phyloP scores from a whole-genome alignment of 2,888 invertebrate genomes.

The Bellardia pandia region DNA sequence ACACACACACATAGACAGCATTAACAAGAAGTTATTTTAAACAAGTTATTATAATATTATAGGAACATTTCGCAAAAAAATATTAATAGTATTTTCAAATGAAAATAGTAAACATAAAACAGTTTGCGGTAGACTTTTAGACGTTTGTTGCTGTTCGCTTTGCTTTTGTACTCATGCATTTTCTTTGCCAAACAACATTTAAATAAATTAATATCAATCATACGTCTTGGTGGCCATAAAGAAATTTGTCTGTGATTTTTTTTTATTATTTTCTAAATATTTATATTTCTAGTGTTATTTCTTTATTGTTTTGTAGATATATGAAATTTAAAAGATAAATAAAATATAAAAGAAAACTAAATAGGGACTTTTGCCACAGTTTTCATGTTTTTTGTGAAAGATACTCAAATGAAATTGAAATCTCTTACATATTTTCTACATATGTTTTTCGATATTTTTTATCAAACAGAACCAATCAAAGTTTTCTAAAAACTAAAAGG shows the following conservation, averaged over 20 bases:
- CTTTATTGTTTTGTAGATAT: neutral
- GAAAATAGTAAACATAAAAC: conserved; percentile 48
- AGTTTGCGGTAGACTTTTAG: conserved; percentile 50
- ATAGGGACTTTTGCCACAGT: neutral
- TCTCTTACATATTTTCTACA: too few species aligned
- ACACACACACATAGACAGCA: neutral
- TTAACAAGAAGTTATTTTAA: neutral
- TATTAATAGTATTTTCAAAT: conserved; percentile 13
- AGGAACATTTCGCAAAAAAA: neutral
- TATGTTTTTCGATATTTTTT: too few species aligned
- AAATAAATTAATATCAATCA: conserved; percentile 70
- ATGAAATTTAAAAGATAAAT: neutral
- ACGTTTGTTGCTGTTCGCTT: conserved; percentile 14
- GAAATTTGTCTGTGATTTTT: neutral
- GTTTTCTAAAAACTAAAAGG: too few species aligned
- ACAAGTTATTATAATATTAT: neutral
- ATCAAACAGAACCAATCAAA: too few species aligned
- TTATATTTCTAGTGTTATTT: too few species aligned
- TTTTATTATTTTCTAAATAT: neutral
- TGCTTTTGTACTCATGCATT: conserved; percentile 3
- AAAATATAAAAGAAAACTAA: neutral
- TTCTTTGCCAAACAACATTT: conserved; percentile 57
- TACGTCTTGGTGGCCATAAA: conserved; percentile 47
- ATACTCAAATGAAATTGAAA: too few species aligned
- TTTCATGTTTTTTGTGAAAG: neutral